Conservation (phyloP, 2,888 invertebrate genomes). For the Amorpha juglandis region DNA sequence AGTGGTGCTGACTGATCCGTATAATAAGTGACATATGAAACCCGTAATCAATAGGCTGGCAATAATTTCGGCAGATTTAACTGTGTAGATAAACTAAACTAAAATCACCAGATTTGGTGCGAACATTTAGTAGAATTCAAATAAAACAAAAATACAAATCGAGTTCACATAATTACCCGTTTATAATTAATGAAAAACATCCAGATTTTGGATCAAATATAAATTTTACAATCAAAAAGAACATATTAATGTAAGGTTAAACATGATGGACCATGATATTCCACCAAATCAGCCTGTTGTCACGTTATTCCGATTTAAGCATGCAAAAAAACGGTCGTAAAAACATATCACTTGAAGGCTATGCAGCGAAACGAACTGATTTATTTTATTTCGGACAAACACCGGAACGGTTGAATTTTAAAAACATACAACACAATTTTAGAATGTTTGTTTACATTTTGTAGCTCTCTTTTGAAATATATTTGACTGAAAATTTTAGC, state of each 20-base stretch:
- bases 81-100: too few species aligned
- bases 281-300: slow-evolving; percentile 1
- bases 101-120: not conserved
- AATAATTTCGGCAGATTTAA: too few species aligned
- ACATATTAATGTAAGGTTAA: slow-evolving; percentile 11
- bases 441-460: slow-evolving; percentile 3
- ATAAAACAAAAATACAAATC: not conserved
- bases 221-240: not conserved
- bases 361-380: not conserved
- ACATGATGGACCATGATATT: not conserved
- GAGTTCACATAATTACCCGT: not conserved
- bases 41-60: too few species aligned
- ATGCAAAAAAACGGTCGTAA: not conserved
- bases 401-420: not conserved
- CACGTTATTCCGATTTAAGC: not conserved
- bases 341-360: not conserved
- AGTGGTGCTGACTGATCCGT: too few species aligned
- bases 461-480: not conserved
- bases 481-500: not conserved
- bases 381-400: not conserved
- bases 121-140: not conserved
- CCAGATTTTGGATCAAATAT: not conserved
- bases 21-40: too few species aligned
- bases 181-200: slow-evolving; percentile 2
- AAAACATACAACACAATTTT: slow-evolving; percentile 10